Evolutionary conservation across 64 coral and sea anemone species (phyloP).

Genomic region (Exaiptasia diaphana): DNA sequence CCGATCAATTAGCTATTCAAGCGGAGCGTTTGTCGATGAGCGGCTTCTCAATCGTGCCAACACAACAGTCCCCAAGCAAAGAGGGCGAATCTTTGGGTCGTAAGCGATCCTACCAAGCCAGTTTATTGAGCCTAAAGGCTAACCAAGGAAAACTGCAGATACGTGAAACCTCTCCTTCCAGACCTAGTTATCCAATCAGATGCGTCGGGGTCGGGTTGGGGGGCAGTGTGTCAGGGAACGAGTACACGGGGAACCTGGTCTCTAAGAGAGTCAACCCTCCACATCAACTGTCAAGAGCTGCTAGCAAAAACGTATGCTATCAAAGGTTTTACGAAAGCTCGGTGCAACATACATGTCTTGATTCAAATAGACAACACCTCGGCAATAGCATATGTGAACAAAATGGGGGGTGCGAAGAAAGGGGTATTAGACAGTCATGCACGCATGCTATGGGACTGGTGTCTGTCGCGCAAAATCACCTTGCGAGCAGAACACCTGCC

Average conservation of each 20-base stretch:
- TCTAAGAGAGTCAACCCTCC: neutral
- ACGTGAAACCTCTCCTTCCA: too few species aligned
- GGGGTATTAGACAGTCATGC: neutral
- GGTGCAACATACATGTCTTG: neutral
- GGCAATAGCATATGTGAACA: constrained; percentile 26
- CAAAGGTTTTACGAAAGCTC: constrained; percentile 5
- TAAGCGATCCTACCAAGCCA: too few species aligned
- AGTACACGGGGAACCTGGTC: constrained; percentile 29
- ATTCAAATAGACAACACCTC: constrained; percentile 12
- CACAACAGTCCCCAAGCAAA: too few species aligned
- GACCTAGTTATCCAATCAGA: constrained; percentile 52
- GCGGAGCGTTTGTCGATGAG: too few species aligned
- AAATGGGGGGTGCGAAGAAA: constrained; percentile 13
- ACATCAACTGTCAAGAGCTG: constrained; percentile 27
- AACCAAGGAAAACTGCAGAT: too few species aligned
- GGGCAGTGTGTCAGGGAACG: constrained; percentile 40
- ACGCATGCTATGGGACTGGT: constrained; percentile 4
- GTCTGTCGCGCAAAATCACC: neutral
- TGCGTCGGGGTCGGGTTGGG: constrained; percentile 40
- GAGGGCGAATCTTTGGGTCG: too few species aligned
- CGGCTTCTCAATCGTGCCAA: too few species aligned
- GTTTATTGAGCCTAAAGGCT: too few species aligned
- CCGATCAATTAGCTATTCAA: too few species aligned
- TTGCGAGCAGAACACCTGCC: neutral
- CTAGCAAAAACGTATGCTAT: neutral